A percentile compares a stretch with the other conserved stretches of the same genome.
These are phyloP conservation scores for Colistium nudipinnis DNA, from an alignment of 2,113 vertebrate species.

Conservation along the genomic window DNA sequence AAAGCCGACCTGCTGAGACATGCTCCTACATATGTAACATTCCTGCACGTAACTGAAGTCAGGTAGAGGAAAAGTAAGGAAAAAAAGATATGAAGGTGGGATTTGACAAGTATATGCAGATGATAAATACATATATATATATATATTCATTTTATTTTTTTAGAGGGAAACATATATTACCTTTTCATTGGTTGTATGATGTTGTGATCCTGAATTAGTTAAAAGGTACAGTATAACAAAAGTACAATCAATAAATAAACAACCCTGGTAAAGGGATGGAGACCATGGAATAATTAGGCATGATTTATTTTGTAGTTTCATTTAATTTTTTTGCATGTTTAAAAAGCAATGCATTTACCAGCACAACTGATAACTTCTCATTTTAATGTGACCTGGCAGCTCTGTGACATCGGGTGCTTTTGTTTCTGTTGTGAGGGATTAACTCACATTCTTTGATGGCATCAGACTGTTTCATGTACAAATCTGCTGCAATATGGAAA, in stretches of 20 bases:
- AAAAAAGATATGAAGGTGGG: neutral
- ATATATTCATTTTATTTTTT: too few species aligned
- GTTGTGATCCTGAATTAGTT: too few species aligned
- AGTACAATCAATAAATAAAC: too few species aligned
- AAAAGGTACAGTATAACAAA: too few species aligned
- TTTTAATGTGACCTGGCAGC: neutral
- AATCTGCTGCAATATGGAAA: constrained; percentile 6
- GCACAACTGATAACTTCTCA: neutral
- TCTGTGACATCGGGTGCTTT: constrained; percentile 13
- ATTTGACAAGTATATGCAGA: neutral
- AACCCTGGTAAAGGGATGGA: too few species aligned
- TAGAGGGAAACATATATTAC: neutral
- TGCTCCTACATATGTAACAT: constrained; percentile 59
- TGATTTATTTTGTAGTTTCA: too few species aligned
- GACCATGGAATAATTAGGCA: too few species aligned
- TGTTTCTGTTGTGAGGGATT: constrained; percentile 45
- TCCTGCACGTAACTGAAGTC: constrained; percentile 54
- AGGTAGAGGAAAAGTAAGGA: neutral
- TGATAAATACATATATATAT: too few species aligned
- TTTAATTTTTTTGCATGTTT: too few species aligned
- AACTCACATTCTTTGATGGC: constrained; percentile 41
- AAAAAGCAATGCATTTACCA: neutral
- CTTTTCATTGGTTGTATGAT: too few species aligned
- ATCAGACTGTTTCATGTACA: constrained; percentile 24
- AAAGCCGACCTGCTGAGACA: constrained; percentile 60